Base-by-base conservation (phyloP, 2,888 invertebrate species). In the Pimpla rufipes region DNA sequence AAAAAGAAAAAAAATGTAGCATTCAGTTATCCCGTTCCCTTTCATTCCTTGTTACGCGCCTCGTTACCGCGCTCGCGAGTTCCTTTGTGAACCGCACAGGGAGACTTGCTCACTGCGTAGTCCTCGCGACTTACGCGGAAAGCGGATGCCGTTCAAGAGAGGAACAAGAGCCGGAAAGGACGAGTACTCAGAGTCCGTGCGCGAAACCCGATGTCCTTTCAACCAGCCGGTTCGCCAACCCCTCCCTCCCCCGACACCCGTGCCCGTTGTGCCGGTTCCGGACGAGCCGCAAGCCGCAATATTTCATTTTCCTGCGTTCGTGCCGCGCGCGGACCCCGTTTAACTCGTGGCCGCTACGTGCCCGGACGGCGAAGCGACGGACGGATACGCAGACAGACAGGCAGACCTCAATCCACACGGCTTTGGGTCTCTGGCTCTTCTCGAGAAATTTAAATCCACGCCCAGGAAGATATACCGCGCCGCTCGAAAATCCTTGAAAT, bases 401-500 rank as follows among this genome's bases (percentile, higher is more conserved):
- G 8, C 40, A 45, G n/a, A 21, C 3, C 6, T 13, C 18, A n/a
- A 35, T n/a, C n/a, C n/a, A n/a, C n/a, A n/a, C n/a, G n/a, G n/a
- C n/a, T n/a, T n/a, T n/a, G n/a, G n/a, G n/a, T n/a, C n/a, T n/a
- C n/a, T n/a, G n/a, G n/a, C n/a, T n/a, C n/a, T n/a, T n/a, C 59
- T 45, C 59, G 59, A 59, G 16, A 57, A 29, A 59, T 73, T 23
- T 59, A 59, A 73, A n/a, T 59, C 59, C 59, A 59, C 35, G 29
- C 18, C 21, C 45, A 16, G 73, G 11, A 42, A 29, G 42, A 0
- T 29, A 29, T 29, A 29, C 29, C n/a, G 18, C 13, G 8, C n/a
- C 5, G 55, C 45, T 21, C 45, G 40, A 73, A 73, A 73, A 73
- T 59, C 45, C 45, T 73, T 29, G 42, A 29, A 45, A 73, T 73